Evolutionary conservation across 1,140 invertebrate species (phyloP).

Genomic region (Drosophila eugracilis): DNA sequence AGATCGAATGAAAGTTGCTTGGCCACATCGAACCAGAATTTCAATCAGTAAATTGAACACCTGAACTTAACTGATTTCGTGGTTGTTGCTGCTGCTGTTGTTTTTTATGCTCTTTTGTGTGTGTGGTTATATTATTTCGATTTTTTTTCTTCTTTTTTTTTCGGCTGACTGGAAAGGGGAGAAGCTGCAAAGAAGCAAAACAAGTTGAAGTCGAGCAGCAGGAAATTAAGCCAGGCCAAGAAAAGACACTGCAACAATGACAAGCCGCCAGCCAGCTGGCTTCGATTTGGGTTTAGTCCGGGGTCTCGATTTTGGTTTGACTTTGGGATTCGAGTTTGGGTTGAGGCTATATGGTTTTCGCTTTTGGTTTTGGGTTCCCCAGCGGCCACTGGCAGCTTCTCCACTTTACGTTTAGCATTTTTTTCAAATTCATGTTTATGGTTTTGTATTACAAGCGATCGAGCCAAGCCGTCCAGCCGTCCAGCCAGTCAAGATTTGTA

Average conservation of each 20-base stretch:
- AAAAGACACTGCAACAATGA: conserved; percentile 53
- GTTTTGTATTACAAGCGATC: conserved; percentile 65
- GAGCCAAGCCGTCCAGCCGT: conserved; percentile 3
- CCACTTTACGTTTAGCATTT: conserved; percentile 50
- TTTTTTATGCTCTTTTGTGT: conserved; percentile 20
- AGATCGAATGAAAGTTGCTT: conserved; percentile 68
- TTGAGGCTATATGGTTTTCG: neutral
- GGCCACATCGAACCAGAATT: conserved; percentile 76
- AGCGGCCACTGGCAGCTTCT: conserved; percentile 24
- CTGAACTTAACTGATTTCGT: conserved; percentile 81
- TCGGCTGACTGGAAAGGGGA: conserved; percentile 49
- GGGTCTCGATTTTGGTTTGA: conserved; percentile 7
- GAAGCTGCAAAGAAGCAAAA: conserved; percentile 40
- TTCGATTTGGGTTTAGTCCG: conserved; percentile 23
- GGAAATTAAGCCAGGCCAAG: conserved; percentile 71
- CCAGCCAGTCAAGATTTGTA: conserved; percentile 50
- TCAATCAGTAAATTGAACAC: conserved; percentile 83
- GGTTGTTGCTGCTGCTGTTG: conserved; percentile 32
- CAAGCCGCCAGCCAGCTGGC: conserved; percentile 39
- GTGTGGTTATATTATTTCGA: conserved; percentile 33
- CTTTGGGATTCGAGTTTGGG: conserved; percentile 7
- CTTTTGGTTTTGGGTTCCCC: conserved; percentile 19
- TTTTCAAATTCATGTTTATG: conserved; percentile 58
- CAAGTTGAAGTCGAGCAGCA: conserved; percentile 59
- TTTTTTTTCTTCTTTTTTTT: conserved; percentile 24